Percentiles rank a stretch among this genome's conserved stretches.
These are phyloP conservation scores for Xestia sexstrigata DNA, from an alignment of 2,888 invertebrate genomes.

Conservation along the genomic window DNA sequence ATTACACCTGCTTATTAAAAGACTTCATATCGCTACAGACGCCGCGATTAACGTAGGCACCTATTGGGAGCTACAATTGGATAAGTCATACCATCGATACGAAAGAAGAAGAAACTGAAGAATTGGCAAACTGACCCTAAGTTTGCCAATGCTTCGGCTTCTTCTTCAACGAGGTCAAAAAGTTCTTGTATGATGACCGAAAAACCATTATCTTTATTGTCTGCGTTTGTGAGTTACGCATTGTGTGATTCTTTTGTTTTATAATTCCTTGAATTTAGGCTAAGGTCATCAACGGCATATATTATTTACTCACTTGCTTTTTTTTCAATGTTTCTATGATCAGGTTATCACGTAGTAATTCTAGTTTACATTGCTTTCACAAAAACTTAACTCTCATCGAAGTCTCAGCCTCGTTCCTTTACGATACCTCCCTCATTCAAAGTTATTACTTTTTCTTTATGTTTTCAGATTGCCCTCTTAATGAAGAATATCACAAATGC, in stretches of 20 bases:
- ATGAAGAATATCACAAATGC: conserved; percentile 41
- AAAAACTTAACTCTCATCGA: background rate
- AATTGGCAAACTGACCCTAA: background rate
- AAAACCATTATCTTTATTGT: background rate
- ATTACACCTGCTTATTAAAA: background rate
- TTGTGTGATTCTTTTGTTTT: background rate
- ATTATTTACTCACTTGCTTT: background rate
- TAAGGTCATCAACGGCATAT: background rate
- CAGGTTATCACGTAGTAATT: background rate
- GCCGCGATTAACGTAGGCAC: background rate
- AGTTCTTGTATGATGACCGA: background rate
- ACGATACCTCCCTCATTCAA: background rate
- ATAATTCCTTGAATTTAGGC: background rate
- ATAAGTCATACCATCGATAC: background rate
- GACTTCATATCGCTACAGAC: background rate
- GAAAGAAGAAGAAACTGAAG: background rate
- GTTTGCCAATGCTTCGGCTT: background rate
- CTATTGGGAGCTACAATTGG: background rate
- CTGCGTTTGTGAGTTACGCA: background rate
- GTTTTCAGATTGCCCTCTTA: conserved; percentile 46
- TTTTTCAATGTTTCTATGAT: background rate
- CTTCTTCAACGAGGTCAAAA: background rate
- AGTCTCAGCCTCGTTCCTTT: background rate
- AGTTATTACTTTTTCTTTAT: conserved; percentile 12
- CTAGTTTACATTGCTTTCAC: background rate